Conservation (phyloP, 2,113 vertebrate genomes). For the Sardina pilchardus region DNA sequence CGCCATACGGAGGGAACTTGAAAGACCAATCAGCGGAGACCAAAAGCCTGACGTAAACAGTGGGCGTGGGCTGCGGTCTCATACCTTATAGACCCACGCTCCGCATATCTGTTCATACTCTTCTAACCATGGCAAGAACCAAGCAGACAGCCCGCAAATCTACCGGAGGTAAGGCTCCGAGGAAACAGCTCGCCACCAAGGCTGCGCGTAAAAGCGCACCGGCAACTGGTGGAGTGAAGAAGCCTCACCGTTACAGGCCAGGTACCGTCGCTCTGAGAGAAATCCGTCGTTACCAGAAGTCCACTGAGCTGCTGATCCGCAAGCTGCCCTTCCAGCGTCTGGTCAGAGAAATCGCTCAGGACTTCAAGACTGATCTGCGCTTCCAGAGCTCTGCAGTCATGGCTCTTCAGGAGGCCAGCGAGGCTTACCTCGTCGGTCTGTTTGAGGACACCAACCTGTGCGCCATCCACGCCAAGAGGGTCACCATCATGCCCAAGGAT, state of each 20-base stretch:
- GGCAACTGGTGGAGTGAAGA: slow-evolving; percentile 28
- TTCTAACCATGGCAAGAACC: no score
- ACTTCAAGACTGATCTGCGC: slow-evolving; percentile 18
- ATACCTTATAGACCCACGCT: no score
- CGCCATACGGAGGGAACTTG: no score
- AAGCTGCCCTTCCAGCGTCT: slow-evolving; percentile 28
- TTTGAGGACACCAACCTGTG: slow-evolving; percentile 59
- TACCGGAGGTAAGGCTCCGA: no score
- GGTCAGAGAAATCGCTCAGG: slow-evolving; percentile 31
- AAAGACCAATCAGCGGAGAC: no score
- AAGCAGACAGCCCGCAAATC: no score
- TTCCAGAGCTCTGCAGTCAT: slow-evolving; percentile 25
- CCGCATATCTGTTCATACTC: no score
- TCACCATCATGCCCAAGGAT: slow-evolving; percentile 60
- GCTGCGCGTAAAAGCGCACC: slow-evolving; percentile 19
- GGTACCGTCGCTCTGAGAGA: slow-evolving; percentile 9
- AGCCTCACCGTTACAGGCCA: slow-evolving; percentile 30
- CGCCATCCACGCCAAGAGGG: slow-evolving; percentile 56
- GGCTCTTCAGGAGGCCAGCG: slow-evolving; percentile 15
- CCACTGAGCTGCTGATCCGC: slow-evolving; percentile 31
- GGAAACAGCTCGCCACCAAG: no score
- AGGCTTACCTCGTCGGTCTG: slow-evolving; percentile 42
- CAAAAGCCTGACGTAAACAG: no score
- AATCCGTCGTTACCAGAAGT: slow-evolving; percentile 32
- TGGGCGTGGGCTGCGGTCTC: no score